phyloP scores from a whole-genome alignment of 2,888 invertebrate genomes.

The Octodonta nipae region DNA sequence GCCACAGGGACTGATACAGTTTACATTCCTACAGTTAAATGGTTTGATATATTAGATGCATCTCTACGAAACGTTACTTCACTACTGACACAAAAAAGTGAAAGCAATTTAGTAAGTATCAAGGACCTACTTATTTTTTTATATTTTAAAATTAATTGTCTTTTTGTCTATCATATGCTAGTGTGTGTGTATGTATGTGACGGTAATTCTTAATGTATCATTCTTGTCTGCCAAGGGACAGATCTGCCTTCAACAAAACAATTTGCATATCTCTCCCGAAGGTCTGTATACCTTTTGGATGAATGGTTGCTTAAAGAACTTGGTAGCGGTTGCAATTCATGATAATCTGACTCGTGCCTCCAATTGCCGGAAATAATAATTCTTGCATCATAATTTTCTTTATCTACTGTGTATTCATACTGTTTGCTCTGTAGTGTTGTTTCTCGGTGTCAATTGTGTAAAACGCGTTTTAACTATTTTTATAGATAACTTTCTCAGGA shows the following conservation, averaged over 20 bases:
- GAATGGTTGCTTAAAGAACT: background rate
- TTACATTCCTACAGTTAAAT: constrained; percentile 3
- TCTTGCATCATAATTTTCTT: background rate
- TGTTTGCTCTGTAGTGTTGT: background rate
- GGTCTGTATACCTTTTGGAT: background rate
- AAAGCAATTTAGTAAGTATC: background rate
- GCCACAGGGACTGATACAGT: constrained; percentile 2
- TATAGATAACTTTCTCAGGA: constrained; percentile 4
- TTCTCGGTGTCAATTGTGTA: background rate
- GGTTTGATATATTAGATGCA: constrained; percentile 4
- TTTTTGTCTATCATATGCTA: no score
- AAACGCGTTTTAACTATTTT: background rate
- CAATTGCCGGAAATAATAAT: constrained; percentile 1
- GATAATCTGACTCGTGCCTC: background rate
- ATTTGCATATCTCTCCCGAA: constrained; percentile 1
- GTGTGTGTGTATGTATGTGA: no score
- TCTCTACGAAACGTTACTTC: constrained; percentile 4
- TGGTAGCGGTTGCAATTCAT: background rate
- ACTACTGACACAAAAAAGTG: constrained; percentile 3
- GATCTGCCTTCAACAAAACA: constrained; percentile 2
- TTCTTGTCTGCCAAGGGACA: constrained; percentile 3
- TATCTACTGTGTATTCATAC: background rate
- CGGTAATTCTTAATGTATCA: no score
- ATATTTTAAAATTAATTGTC: no score
- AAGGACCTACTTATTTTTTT: no score